A percentile compares a stretch with the other conserved stretches of the same genome.
Conservation (phyloP, 2,797 vertebrate genomes). For the Coranthus polyacanthus region DNA sequence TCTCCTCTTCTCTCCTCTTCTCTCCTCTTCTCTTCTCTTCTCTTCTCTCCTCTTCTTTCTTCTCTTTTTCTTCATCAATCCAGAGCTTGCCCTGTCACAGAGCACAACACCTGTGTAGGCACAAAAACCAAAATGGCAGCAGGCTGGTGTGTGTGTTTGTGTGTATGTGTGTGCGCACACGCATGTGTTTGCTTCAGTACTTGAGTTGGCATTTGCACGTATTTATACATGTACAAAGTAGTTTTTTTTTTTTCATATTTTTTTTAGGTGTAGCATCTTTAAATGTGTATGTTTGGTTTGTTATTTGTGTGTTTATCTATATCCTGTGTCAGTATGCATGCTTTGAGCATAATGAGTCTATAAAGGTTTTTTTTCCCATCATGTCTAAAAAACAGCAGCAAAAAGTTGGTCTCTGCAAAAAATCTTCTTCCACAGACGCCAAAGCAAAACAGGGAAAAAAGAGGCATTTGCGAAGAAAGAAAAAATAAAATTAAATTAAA, state of each 20-base stretch:
- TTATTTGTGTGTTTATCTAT: conserved; percentile 74
- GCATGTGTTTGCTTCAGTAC: conserved; percentile 74
- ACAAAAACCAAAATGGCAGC: conserved; percentile 92
- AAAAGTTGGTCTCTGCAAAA: conserved; percentile 89
- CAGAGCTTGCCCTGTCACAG: conserved; percentile 86
- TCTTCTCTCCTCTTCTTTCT: conserved; percentile 29
- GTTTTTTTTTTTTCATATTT: conserved; percentile 52
- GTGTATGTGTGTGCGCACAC: conserved; percentile 57
- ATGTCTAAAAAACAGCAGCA: conserved; percentile 90
- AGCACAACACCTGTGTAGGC: conserved; percentile 89
- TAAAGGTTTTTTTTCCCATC: conserved; percentile 83
- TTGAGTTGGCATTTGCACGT: conserved; percentile 85
- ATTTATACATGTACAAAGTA: conserved; percentile 84
- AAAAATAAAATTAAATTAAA: conserved; percentile 44
- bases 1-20: conserved; percentile 79
- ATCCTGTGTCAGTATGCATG: conserved; percentile 86
- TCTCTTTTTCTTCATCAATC: conserved; percentile 74
- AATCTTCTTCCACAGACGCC: conserved; percentile 83
- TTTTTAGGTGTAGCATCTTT: conserved; percentile 66
- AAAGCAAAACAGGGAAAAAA: conserved; percentile 83
- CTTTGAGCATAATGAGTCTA: conserved; percentile 90
- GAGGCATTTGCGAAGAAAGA: conserved; percentile 82
- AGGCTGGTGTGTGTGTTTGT: conserved; percentile 88
- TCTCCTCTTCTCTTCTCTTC: conserved; percentile 37
- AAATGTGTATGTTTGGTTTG: conserved; percentile 75